Base-by-base conservation (phyloP, 2,888 invertebrate genomes). In the Dascillus cervinus region DNA sequence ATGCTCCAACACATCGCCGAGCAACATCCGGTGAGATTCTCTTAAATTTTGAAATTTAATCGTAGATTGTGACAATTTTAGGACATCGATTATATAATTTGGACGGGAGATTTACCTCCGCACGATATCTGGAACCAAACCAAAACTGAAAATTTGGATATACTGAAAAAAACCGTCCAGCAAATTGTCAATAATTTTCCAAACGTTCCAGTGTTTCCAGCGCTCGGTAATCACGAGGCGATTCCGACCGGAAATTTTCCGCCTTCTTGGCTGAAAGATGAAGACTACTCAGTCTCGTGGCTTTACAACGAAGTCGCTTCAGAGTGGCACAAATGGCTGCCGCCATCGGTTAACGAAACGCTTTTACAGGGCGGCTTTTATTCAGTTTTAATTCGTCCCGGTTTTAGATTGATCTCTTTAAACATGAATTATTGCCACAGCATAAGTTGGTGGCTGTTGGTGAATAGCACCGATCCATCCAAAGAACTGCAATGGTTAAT, bases 361-460 rank as follows among this genome's bases (percentile, higher is more conserved):
- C 77, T 92, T 3, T 73, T 84, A 0, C 76, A 86, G 23, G 90
- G 90, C 1, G 90, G 87, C 11, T 91, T 88, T 65, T 97, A 95
- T 66, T 89, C 92, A 3, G 85, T 90, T 3, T 73, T 90, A 22
- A 80, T 94, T 3, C 74, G 86, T 14, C 89, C 90, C 0, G 90
- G 90, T 6, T 88, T 95, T 60, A 75, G 92, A 31, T 77, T 95
- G 35, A 82, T 95, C 42, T 92, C 94, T 0, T 69, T 95, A 9
- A 95, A 95, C 58, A 92, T 87, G 77, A 95, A 95, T 65, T 92
- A 89, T 64, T 94, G 94, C 62, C 90, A 92, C 58, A 87, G 87
- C 50, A 82, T 86, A 53, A 95, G 91, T 67, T 95, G 92, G 94
- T 92, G 91, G 91, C 69, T 91, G 26, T 66, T 90, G n/a, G 70